Conservation (phyloP, 2,113 vertebrate genomes). For the Scomber scombrus region DNA sequence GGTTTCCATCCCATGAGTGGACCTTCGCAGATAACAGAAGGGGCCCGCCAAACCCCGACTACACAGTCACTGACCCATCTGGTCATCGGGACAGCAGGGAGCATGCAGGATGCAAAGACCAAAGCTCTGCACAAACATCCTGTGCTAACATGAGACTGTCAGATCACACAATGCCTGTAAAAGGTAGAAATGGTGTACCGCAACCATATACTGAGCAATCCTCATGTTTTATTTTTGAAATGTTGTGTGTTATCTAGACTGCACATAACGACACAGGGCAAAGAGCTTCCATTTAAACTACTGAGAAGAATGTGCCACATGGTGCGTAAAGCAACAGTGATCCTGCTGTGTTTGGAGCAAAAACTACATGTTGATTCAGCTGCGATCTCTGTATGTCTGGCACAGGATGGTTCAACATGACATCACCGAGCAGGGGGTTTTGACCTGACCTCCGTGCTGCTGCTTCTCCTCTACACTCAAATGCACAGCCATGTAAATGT, state of each 20-base stretch:
- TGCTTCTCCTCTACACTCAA: constrained; percentile 24
- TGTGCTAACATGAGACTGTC: constrained; percentile 51
- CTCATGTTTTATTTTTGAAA: constrained; percentile 54
- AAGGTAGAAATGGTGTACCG: constrained; percentile 44
- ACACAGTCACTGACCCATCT: constrained; percentile 76
- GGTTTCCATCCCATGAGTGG: constrained; percentile 71
- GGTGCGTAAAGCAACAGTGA: constrained; percentile 15
- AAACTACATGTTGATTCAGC: constrained; percentile 56
- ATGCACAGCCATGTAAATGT: constrained; percentile 53
- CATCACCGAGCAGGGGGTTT: constrained; percentile 7
- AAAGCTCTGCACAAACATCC: constrained; percentile 63
- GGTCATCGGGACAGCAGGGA: constrained; percentile 65
- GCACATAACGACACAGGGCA: constrained; percentile 33
- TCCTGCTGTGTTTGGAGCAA: constrained; percentile 52
- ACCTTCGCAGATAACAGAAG: constrained; percentile 74
- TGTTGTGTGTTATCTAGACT: constrained; percentile 34
- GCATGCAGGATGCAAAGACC: constrained; percentile 49
- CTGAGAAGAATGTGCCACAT: constrained; percentile 8
- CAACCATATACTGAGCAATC: constrained; percentile 38
- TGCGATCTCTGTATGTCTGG: constrained; percentile 41
- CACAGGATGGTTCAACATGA: constrained; percentile 34
- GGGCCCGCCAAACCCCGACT: constrained; percentile 62
- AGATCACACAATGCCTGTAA: constrained; percentile 53
- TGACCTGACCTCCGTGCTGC: constrained; percentile 43
- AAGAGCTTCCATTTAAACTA: constrained; percentile 22